Evolutionary conservation across 2,797 vertebrate species (phyloP), one percentile per base, ranked within the genome.

Genomic region (Pitangus sulphuratus): DNA sequence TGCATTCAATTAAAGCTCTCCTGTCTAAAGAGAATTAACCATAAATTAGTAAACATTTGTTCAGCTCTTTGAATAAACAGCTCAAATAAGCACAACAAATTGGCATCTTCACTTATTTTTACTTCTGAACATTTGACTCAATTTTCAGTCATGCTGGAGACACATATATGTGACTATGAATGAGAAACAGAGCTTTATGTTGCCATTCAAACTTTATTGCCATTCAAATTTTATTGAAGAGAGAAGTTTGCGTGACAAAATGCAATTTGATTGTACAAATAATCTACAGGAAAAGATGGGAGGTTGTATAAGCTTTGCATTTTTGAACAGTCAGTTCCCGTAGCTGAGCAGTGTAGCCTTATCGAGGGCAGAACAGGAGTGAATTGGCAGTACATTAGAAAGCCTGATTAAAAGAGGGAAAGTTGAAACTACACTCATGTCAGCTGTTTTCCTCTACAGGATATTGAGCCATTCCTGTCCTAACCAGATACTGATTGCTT

Each of bases 391-490:
- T 94, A 97, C 97, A 97, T 98, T 97, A 98, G 97, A 98, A 98
- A 96, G 96, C 94, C 56, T 97, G 96, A 98, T 98, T 98, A 98
- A 97, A 97, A 96, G 97, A 97, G 98, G 97, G 97, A 98, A 97
- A 97, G 97, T 97, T 97, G 95, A 97, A 97, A 95, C 85, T 95
- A 96, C 96, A 95, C 96, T 98, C 92, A 31, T 97, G 98, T 98
- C 98, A 98, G 98, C 98, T 98, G 97, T 97, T 98, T 98, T 98
- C 98, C 98, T 98, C 95, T 95, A 98, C 98, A 98, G 98, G 98
- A 98, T 98, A 97, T 97, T 97, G 98, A 97, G 96, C 84, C 97
- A 97, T 98, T 98, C 98, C 98, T 98, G 98, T 98, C 97, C 97
- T 95, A 96, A 94, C 96, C 87, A 98, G 98, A 98, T 98, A 98